Percentiles rank a stretch among this genome's conserved stretches.
Evolutionary conservation across 2,797 vertebrate genomes (phyloP).

Genomic region (Megaceryle alcyon): DNA sequence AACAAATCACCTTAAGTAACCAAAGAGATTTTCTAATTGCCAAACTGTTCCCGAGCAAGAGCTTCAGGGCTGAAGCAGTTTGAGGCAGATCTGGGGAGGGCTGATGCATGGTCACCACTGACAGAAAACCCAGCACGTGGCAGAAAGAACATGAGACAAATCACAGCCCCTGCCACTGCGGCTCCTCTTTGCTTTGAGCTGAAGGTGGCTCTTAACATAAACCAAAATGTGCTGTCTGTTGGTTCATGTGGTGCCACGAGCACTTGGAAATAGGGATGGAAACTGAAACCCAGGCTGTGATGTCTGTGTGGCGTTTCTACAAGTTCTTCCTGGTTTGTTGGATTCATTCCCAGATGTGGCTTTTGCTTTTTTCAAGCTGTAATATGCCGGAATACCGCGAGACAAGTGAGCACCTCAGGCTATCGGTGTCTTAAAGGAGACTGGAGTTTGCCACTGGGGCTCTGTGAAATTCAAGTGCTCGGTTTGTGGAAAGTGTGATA

Average conservation of each 20-base stretch:
- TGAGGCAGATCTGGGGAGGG: not conserved
- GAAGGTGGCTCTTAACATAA: not conserved
- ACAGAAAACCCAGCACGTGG: not conserved
- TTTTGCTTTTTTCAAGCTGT: not conserved
- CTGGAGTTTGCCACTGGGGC: not conserved
- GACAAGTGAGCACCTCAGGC: not conserved
- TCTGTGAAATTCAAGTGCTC: not conserved
- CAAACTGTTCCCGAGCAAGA: constrained; percentile 26
- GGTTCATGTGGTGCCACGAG: not conserved
- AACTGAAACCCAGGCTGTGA: not conserved
- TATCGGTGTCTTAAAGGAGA: not conserved
- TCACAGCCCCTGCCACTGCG: accelerated
- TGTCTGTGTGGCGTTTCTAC: not conserved
- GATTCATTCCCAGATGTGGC: not conserved
- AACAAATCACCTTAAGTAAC: not conserved
- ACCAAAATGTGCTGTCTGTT: not conserved
- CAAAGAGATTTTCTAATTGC: constrained; percentile 7
- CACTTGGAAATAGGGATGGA: not conserved
- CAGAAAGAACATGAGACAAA: not conserved
- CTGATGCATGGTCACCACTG: not conserved
- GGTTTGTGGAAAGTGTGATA: not conserved
- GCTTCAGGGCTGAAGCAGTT: not conserved
- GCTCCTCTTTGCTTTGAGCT: not conserved
- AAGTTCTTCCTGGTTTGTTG: not conserved
- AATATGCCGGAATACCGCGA: not conserved